Evolutionary conservation across 35 echinoderm and acorn worm species (phyloP).

Genomic region (Anneissia japonica): DNA sequence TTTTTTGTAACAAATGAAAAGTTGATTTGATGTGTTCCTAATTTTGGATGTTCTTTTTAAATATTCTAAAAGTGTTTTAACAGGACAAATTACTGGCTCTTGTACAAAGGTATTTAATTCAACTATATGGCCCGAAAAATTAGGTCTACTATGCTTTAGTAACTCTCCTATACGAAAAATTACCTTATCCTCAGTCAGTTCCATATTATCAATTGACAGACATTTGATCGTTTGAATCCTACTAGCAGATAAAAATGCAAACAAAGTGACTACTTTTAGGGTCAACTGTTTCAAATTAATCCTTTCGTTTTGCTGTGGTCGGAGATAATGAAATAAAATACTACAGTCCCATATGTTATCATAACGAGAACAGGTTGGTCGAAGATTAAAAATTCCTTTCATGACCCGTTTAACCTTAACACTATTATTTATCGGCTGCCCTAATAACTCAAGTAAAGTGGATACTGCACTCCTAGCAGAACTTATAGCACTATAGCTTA

Average conservation of each 20-base stretch:
- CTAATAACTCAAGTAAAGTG: not conserved
- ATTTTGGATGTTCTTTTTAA: too few species aligned
- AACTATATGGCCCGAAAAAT: too few species aligned
- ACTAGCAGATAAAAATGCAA: slow-evolving; percentile 1
- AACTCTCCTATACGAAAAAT: too few species aligned
- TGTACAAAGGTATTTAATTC: too few species aligned
- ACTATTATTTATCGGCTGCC: not conserved
- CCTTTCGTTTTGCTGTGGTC: too few species aligned
- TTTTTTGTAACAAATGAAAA: too few species aligned
- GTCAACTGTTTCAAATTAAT: too few species aligned
- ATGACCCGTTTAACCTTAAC: not conserved
- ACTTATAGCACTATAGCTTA: slow-evolving; percentile 22
- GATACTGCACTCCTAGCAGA: slow-evolving; percentile 19
- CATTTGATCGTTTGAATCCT: slow-evolving; percentile 1
- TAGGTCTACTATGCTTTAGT: too few species aligned
- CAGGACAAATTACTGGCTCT: too few species aligned
- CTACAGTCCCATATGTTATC: slow-evolving; percentile 29
- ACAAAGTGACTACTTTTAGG: not conserved
- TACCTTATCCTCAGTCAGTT: too few species aligned
- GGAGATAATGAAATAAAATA: not conserved
- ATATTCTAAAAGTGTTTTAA: too few species aligned
- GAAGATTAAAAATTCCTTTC: slow-evolving; percentile 14
- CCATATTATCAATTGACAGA: slow-evolving; percentile 8
- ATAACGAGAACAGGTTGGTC: slow-evolving; percentile 14
- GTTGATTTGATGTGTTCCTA: too few species aligned